These are phyloP conservation scores for Dorcus hopei DNA, from an alignment of 2,888 invertebrate species.

Conservation along the genomic window DNA sequence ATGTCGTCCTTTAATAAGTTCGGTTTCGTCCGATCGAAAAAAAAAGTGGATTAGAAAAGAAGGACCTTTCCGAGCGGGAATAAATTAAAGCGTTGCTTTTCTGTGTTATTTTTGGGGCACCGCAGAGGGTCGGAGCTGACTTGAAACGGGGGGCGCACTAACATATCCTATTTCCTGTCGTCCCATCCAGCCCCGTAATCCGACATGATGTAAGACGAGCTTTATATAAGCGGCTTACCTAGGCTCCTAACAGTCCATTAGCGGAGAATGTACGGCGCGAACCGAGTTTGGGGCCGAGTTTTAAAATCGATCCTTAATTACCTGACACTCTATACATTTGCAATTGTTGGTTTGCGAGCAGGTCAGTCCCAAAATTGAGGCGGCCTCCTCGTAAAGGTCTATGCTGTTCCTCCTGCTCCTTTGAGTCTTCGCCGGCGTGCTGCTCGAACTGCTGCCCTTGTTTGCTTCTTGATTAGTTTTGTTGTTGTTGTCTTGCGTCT, in stretches of 20 bases:
- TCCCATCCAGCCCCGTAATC: not conserved
- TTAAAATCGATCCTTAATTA: slow-evolving; percentile 17
- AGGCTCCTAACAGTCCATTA: not conserved
- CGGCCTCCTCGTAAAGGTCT: slow-evolving; percentile 47
- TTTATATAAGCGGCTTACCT: slow-evolving; percentile 5
- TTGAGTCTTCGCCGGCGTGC: slow-evolving; percentile 16
- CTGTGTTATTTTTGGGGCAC: too few species aligned
- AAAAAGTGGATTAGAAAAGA: too few species aligned
- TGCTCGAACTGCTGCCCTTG: slow-evolving; percentile 16
- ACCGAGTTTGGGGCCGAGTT: too few species aligned
- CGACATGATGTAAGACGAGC: slow-evolving; percentile 2
- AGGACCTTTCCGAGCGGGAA: too few species aligned
- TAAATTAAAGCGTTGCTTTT: too few species aligned
- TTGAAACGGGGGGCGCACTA: too few species aligned
- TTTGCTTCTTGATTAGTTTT: slow-evolving; percentile 18
- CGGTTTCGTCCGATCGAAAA: too few species aligned
- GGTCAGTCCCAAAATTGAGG: slow-evolving; percentile 45
- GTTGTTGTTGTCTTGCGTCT: slow-evolving; percentile 23
- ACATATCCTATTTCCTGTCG: not conserved
- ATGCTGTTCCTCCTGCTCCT: slow-evolving; percentile 41
- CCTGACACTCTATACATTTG: slow-evolving; percentile 49
- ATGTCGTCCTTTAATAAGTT: too few species aligned
- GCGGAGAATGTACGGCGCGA: too few species aligned
- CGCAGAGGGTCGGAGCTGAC: too few species aligned
- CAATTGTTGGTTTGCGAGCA: slow-evolving; percentile 47